These are phyloP conservation scores for Poecilia velifera DNA, from an alignment of 2,797 vertebrate genomes.

Conservation along the genomic window DNA sequence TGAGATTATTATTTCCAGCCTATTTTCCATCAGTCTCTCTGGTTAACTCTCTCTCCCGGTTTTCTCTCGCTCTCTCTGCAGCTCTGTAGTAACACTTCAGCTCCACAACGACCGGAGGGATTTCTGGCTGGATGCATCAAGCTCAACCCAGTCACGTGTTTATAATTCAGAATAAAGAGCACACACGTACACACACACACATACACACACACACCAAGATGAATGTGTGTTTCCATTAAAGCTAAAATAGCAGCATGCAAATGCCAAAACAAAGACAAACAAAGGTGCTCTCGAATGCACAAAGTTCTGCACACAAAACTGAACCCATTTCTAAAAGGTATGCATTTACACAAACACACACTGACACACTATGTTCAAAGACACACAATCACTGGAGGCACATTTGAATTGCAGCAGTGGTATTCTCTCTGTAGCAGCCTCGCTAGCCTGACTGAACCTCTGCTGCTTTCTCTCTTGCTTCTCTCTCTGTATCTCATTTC, in stretches of 20 bases:
- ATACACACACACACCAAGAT: constrained; percentile 15
- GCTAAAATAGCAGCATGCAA: constrained; percentile 55
- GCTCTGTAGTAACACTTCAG: constrained; percentile 69
- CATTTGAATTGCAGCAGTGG: constrained; percentile 44
- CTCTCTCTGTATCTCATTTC: constrained; percentile 32
- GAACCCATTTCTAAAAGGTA: neutral
- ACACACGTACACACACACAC: constrained; percentile 3
- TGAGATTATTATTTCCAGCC: constrained; percentile 60
- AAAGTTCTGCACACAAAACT: constrained; percentile 38
- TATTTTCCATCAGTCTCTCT: constrained; percentile 55
- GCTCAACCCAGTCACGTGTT: constrained; percentile 71
- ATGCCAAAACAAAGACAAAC: constrained; percentile 55
- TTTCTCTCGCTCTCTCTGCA: constrained; percentile 26
- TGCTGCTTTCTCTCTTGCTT: constrained; percentile 23
- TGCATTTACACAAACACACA: constrained; percentile 21
- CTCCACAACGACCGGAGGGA: constrained; percentile 65
- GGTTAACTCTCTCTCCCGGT: constrained; percentile 17
- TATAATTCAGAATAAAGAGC: constrained; percentile 66
- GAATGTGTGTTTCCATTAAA: constrained; percentile 54
- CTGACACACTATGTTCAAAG: constrained; percentile 24
- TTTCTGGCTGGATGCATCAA: constrained; percentile 75
- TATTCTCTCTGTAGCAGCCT: constrained; percentile 18
- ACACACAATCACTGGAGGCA: constrained; percentile 32
- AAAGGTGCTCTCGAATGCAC: constrained; percentile 48
- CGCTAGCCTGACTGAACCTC: constrained; percentile 28